Evolutionary conservation across 2,113 vertebrate genomes (phyloP).

Genomic region (Noctilio leporinus): DNA sequence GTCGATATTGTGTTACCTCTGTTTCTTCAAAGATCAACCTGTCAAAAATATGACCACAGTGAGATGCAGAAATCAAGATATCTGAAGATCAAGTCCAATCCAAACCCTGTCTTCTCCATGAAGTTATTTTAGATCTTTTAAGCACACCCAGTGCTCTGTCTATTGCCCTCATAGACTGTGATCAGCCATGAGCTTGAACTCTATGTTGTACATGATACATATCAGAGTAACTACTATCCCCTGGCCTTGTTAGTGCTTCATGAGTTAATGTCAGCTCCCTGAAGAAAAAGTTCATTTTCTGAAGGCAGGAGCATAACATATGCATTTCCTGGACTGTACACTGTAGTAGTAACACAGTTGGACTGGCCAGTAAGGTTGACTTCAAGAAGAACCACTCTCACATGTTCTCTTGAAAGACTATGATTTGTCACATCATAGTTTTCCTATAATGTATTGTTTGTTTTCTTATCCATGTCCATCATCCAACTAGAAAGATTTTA

Average conservation of each 20-base stretch:
- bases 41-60: background rate
- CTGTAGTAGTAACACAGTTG: background rate
- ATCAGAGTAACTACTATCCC: background rate
- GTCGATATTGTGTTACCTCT: background rate
- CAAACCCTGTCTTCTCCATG: background rate
- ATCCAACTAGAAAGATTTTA: background rate
- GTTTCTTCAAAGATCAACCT: background rate
- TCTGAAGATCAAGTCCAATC: background rate
- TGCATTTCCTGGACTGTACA: background rate
- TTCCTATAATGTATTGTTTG: background rate
- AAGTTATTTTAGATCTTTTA: background rate
- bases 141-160: background rate
- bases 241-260: background rate
- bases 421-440: background rate
- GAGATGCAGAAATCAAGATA: background rate
- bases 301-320: background rate
- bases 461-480: background rate
- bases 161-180: background rate
- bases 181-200: background rate
- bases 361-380: background rate
- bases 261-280: background rate
- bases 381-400: background rate
- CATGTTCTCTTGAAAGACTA: fast-evolving
- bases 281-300: background rate
- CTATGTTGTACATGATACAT: background rate